These are phyloP conservation scores for Smittia sp. DNA, from an alignment of 2,888 invertebrate species.

Conservation along the genomic window DNA sequence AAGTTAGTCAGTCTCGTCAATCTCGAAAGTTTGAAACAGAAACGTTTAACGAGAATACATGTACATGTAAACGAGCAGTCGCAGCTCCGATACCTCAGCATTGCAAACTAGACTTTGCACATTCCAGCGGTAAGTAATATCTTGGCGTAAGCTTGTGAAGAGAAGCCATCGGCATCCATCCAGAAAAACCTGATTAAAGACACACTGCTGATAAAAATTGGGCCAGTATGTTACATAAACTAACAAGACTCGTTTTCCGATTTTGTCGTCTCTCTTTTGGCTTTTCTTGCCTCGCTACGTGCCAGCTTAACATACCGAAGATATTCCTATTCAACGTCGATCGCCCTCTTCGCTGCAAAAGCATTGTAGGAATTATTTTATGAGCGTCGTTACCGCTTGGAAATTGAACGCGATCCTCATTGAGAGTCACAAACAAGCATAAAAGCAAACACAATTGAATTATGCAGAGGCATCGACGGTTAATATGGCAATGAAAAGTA, in stretches of 20 bases:
- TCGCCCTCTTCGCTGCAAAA: not conserved
- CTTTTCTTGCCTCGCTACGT: not conserved
- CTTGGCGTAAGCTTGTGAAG: too few species aligned
- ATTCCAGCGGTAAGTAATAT: too few species aligned
- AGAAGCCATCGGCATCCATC: not conserved
- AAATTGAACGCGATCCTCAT: not conserved
- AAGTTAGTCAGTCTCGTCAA: too few species aligned
- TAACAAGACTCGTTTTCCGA: constrained; percentile 31
- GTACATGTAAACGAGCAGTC: too few species aligned
- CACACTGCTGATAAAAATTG: constrained; percentile 22
- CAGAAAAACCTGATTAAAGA: constrained; percentile 36
- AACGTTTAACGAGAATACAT: too few species aligned
- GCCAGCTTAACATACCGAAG: not conserved
- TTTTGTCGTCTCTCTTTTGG: not conserved
- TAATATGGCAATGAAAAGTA: not conserved
- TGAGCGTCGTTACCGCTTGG: not conserved
- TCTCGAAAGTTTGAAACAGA: too few species aligned
- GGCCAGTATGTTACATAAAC: constrained; percentile 40
- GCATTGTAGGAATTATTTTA: not conserved
- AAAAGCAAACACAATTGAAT: constrained; percentile 25
- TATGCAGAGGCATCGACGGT: not conserved
- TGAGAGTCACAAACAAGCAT: not conserved
- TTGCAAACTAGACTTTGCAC: too few species aligned
- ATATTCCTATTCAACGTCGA: not conserved
- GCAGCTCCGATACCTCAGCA: too few species aligned